Conservation (phyloP, 2,797 vertebrate species). For the Spinus pinus region DNA sequence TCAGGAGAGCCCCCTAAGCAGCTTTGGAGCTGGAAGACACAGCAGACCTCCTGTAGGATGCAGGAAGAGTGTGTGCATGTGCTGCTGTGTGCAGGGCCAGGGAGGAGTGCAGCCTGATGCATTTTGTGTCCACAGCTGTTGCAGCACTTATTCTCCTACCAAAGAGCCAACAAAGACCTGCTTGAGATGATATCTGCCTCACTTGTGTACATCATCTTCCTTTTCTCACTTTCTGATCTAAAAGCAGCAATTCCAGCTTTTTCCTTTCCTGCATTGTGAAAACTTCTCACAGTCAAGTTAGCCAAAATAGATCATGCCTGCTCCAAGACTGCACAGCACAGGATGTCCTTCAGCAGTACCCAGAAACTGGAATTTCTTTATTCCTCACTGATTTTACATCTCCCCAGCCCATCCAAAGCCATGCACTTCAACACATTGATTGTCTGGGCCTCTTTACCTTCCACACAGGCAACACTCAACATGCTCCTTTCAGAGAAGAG, state of each 20-base stretch:
- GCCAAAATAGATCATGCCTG: neutral
- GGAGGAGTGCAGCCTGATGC: neutral
- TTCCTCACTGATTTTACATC: neutral
- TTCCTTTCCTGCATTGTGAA: neutral
- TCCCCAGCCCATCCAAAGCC: neutral
- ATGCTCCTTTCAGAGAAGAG: neutral
- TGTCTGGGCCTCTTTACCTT: neutral
- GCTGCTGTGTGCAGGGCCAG: neutral
- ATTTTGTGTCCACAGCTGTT: neutral
- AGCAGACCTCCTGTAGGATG: accelerated
- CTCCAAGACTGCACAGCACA: neutral
- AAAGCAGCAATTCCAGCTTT: neutral
- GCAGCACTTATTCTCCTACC: neutral
- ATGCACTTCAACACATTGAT: neutral
- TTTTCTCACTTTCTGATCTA: neutral
- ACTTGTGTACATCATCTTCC: neutral
- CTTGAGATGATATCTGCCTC: neutral
- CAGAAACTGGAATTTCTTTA: neutral
- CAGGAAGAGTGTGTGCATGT: neutral
- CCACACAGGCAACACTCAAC: neutral
- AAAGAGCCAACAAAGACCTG: neutral
- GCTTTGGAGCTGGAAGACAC: neutral
- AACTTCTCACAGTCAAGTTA: neutral
- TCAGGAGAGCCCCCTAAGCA: neutral
- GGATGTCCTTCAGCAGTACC: neutral